Conservation (phyloP, 2,797 vertebrate species). For the Galagoides demidoff region DNA sequence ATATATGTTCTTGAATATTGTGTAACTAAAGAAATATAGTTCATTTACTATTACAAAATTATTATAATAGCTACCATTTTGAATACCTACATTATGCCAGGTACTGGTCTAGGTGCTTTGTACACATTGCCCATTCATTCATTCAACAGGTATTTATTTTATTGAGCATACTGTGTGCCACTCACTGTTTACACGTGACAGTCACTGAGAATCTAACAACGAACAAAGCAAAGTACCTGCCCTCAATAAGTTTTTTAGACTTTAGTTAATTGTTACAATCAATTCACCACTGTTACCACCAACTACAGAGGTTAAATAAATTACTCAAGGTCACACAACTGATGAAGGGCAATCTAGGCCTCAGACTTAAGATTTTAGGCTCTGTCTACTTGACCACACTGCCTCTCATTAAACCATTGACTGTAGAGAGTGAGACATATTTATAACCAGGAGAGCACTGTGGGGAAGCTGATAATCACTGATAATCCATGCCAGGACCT, state of each 20-base stretch:
- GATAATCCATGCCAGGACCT: constrained; percentile 62
- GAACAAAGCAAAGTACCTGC: not conserved
- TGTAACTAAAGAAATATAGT: constrained; percentile 33
- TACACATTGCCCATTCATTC: not conserved
- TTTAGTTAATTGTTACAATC: constrained; percentile 44
- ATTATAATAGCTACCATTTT: not conserved
- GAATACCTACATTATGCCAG: not conserved
- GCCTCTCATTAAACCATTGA: constrained; percentile 52
- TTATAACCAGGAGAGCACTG: constrained; percentile 66
- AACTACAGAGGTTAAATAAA: constrained; percentile 4
- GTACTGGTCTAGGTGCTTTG: not conserved
- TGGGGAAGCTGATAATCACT: constrained; percentile 75
- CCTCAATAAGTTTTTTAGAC: not conserved
- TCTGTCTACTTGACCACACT: constrained; percentile 48
- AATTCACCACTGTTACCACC: not conserved
- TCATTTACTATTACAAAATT: constrained; percentile 23
- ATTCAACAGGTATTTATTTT: constrained; percentile 42
- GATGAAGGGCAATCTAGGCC: not conserved
- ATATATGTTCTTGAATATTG: not conserved
- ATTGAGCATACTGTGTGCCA: not conserved
- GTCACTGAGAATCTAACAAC: not conserved
- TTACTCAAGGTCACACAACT: not conserved
- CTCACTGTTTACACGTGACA: not conserved
- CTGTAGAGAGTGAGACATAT: constrained; percentile 53
- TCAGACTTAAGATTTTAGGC: constrained; percentile 33